Conservation (phyloP, 2,888 invertebrate genomes). For the Argyra leucocephala region DNA sequence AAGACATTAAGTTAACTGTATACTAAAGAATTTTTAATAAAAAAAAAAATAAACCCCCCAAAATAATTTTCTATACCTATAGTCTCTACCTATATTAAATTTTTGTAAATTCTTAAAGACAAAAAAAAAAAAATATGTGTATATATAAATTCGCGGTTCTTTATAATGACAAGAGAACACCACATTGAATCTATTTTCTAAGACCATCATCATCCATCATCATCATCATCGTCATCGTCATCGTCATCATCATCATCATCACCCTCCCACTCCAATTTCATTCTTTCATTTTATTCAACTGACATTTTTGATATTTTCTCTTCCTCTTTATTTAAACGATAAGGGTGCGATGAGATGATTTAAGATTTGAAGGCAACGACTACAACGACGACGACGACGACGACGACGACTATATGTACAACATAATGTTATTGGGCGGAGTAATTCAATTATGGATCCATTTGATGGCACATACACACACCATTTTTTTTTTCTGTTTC, state of each 20-base stretch:
- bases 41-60: not conserved
- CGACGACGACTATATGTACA: too few species aligned
- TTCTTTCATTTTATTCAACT: not conserved
- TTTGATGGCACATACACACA: slow-evolving; percentile 35
- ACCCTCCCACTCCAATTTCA: too few species aligned
- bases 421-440: slow-evolving; percentile 34
- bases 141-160: not conserved
- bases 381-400: too few species aligned
- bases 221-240: too few species aligned
- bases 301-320: not conserved
- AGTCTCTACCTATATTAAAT: not conserved
- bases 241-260: too few species aligned
- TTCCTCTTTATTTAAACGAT: not conserved
- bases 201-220: too few species aligned
- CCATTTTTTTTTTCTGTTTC: not conserved
- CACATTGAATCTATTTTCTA: too few species aligned
- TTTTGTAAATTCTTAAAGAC: not conserved
- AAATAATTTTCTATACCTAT: not conserved
- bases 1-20: slow-evolving; percentile 3
- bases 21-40: not conserved
- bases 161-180: not conserved
- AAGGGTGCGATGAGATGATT: too few species aligned
- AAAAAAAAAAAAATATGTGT: not conserved
- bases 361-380: not conserved
- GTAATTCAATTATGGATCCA: slow-evolving; percentile 46